Evolutionary conservation across 1,140 invertebrate genomes (phyloP).

Genomic region (Portunus trituberculatus): DNA sequence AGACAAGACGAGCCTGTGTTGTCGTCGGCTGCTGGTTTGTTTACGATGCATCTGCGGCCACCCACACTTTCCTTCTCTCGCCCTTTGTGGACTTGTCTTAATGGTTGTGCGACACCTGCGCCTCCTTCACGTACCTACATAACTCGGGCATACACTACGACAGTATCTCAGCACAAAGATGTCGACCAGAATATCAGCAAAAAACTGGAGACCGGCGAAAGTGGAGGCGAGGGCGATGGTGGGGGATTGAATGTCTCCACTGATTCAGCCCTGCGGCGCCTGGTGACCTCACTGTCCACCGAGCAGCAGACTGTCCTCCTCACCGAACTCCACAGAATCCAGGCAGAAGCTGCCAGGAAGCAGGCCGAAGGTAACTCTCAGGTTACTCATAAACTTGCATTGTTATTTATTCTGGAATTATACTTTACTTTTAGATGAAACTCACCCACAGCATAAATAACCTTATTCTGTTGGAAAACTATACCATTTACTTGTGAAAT

Average conservation of each 20-base stretch:
- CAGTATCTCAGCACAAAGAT: not conserved
- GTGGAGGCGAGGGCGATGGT: conserved; percentile 6
- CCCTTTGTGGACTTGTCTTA: not conserved
- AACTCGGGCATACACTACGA: too few relatives aligned
- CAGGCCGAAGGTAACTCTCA: conserved; percentile 49
- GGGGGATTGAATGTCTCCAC: not conserved
- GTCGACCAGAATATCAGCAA: not conserved
- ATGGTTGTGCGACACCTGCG: not conserved
- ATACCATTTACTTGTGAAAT: too few relatives aligned
- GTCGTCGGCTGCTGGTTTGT: conserved; percentile 64
- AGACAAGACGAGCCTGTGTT: not conserved
- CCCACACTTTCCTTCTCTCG: not conserved
- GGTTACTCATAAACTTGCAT: too few relatives aligned
- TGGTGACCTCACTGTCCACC: conserved; percentile 28
- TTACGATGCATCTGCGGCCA: conserved; percentile 53
- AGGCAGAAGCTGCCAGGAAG: conserved; percentile 26
- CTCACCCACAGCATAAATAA: too few relatives aligned
- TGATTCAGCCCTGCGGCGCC: not conserved
- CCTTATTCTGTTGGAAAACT: too few relatives aligned
- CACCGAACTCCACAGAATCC: conserved; percentile 30
- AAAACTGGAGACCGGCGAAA: not conserved
- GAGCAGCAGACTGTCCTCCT: conserved; percentile 36
- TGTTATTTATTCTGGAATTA: too few relatives aligned
- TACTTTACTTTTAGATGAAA: too few relatives aligned
- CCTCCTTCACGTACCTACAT: not conserved